phyloP scores from a whole-genome alignment of 2,113 vertebrate genomes.

The Spheniscus mendiculus region DNA sequence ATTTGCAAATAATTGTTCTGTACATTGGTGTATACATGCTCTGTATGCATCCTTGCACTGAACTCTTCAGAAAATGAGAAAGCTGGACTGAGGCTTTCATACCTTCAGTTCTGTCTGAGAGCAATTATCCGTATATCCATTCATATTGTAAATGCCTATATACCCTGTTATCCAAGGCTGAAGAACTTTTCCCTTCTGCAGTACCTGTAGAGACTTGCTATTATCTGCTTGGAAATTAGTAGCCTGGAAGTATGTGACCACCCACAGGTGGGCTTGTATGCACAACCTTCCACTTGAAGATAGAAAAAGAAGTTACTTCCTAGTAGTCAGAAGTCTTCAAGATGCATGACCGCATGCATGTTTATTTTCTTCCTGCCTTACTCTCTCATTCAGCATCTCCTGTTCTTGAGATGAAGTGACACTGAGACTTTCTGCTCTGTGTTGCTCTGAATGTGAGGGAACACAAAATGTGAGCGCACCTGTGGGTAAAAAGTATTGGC shows the following conservation, averaged over 20 bases:
- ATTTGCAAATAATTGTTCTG: not conserved
- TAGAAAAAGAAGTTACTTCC: not conserved
- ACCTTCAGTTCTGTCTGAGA: not conserved
- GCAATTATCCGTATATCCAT: not conserved
- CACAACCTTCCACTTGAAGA: not conserved
- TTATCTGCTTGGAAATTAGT: not conserved
- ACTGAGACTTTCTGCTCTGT: not conserved
- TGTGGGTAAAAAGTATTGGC: not conserved
- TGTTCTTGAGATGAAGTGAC: not conserved
- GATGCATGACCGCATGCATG: not conserved
- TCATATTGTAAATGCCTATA: not conserved
- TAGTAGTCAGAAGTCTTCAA: not conserved
- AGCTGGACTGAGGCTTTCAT: not conserved
- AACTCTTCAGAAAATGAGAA: not conserved
- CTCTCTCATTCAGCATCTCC: not conserved
- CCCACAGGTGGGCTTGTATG: not conserved
- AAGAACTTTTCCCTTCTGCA: not conserved
- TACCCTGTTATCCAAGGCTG: not conserved
- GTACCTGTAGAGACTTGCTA: not conserved
- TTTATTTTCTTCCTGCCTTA: not conserved
- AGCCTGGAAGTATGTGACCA: not conserved
- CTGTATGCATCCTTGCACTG: not conserved
- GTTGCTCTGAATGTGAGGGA: not conserved
- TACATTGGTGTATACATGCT: fast-evolving
- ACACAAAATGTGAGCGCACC: not conserved